Conservation (phyloP, 2,113 vertebrate species). For the Ranitomeya variabilis region DNA sequence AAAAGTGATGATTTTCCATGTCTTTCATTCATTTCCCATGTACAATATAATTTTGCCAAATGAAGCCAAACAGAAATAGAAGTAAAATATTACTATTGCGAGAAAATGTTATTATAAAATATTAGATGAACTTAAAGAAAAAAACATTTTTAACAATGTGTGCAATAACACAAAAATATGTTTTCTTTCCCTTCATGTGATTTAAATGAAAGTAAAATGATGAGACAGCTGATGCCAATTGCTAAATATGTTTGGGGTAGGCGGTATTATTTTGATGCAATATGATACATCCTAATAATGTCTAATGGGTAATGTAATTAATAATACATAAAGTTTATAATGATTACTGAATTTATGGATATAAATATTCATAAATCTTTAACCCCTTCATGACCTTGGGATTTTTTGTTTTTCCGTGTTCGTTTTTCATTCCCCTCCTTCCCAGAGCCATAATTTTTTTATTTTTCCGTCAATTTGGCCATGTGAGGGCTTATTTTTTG, state of each 20-base stretch:
- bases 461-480: too few relatives aligned
- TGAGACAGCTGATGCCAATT: too few relatives aligned
- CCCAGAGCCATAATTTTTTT: too few relatives aligned
- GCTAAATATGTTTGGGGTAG: too few relatives aligned
- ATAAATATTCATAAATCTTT: not conserved
- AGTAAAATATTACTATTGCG: not conserved
- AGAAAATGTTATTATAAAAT: too few relatives aligned
- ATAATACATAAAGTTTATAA: not conserved
- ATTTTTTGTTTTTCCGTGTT: too few relatives aligned
- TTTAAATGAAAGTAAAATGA: not conserved
- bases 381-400: too few relatives aligned
- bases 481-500: too few relatives aligned
- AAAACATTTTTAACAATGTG: not conserved
- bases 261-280: too few relatives aligned
- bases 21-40: not conserved
- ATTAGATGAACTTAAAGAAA: not conserved
- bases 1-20: not conserved
- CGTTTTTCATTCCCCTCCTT: too few relatives aligned
- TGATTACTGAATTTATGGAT: not conserved
- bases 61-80: not conserved
- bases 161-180: not conserved
- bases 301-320: too few relatives aligned
- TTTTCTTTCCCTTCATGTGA: not conserved
- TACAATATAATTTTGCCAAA: not conserved
- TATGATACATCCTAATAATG: too few relatives aligned